These are phyloP conservation scores for Gasterosteus aculeatus DNA, from an alignment of 2,113 vertebrate species.

Conservation along the genomic window DNA sequence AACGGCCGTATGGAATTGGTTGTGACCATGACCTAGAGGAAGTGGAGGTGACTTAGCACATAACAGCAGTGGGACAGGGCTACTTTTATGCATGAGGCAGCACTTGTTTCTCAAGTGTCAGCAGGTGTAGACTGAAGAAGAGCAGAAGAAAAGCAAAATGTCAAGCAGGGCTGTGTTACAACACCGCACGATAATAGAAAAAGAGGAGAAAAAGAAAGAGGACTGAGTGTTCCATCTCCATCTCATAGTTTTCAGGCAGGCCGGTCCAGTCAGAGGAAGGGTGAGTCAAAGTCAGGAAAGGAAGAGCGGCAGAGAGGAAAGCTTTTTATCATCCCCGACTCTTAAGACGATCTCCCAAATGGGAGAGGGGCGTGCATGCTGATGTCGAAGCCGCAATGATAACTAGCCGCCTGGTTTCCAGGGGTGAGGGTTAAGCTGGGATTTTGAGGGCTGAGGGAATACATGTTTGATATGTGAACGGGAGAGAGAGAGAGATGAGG, in stretches of 20 bases:
- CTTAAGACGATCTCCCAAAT: slow-evolving; percentile 79
- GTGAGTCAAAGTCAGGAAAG: slow-evolving; percentile 76
- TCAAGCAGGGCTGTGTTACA: slow-evolving; percentile 61
- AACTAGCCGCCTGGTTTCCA: slow-evolving; percentile 71
- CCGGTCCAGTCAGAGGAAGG: slow-evolving; percentile 71
- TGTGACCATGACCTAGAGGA: slow-evolving; percentile 35
- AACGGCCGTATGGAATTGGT: slow-evolving; percentile 46
- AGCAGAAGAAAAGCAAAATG: slow-evolving; percentile 71
- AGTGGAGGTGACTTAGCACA: slow-evolving; percentile 59
- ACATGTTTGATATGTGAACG: slow-evolving; percentile 77
- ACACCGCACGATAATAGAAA: slow-evolving; percentile 70
- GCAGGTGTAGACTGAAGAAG: slow-evolving; percentile 59
- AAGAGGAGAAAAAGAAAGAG: slow-evolving; percentile 56
- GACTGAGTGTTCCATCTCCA: slow-evolving; percentile 73
- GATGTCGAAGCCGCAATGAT: slow-evolving; percentile 74
- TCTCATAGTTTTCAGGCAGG: slow-evolving; percentile 65
- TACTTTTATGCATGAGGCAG: slow-evolving; percentile 63
- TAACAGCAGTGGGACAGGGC: slow-evolving; percentile 32
- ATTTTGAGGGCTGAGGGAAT: slow-evolving; percentile 73
- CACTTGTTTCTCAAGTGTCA: slow-evolving; percentile 74
- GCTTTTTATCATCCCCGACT: slow-evolving; percentile 76
- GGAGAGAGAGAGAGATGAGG: slow-evolving; percentile 58
- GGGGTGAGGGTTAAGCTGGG: slow-evolving; percentile 78
- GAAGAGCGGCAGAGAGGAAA: slow-evolving; percentile 71
- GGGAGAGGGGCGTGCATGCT: slow-evolving; percentile 74